Conservation (phyloP, 1,140 invertebrate genomes). For the Trichonephila clavipes region DNA sequence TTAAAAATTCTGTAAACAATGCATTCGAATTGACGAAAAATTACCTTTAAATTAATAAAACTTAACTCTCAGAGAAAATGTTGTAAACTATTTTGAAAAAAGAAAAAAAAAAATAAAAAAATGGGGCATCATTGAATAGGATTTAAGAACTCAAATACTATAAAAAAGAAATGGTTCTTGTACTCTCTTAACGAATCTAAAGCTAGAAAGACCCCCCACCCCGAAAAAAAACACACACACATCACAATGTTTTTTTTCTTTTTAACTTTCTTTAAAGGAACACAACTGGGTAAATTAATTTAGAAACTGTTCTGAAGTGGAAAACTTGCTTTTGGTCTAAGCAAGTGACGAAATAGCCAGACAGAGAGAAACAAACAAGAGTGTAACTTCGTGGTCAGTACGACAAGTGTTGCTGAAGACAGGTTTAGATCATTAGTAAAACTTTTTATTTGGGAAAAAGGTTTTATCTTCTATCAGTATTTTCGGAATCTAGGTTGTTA, state of each 20-base stretch:
- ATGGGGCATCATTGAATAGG: too few species aligned
- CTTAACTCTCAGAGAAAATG: too few species aligned
- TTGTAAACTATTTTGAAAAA: too few species aligned
- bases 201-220: not conserved
- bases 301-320: constrained; percentile 32
- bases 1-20: too few species aligned
- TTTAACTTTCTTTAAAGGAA: not conserved
- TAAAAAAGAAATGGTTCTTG: not conserved
- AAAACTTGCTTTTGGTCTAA: constrained; percentile 15
- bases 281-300: constrained; percentile 19
- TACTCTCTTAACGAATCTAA: not conserved
- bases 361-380: not conserved
- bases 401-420: constrained; percentile 2
- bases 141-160: too few species aligned
- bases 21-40: too few species aligned
- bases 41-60: too few species aligned
- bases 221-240: too few species aligned
- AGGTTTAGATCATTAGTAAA: constrained; percentile 23
- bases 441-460: not conserved
- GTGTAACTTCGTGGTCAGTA: not conserved
- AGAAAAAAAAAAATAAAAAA: too few species aligned
- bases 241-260: not conserved
- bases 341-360: not conserved
- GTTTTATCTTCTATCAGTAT: not conserved
- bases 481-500: not conserved